Conservation (phyloP, 2,888 invertebrate genomes). For the Lycia hirtaria region DNA sequence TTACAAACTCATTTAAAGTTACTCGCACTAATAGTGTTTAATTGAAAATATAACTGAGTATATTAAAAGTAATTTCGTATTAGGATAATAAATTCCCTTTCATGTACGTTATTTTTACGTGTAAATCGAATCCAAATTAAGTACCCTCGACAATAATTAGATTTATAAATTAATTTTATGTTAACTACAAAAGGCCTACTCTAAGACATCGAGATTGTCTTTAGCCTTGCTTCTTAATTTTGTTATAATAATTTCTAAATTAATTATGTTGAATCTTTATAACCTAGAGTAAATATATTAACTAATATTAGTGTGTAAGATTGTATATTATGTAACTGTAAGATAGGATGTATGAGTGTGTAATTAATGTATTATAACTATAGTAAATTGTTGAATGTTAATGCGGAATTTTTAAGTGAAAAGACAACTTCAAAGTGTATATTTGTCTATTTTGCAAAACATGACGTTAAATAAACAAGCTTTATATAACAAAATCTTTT, state of each 20-base stretch:
- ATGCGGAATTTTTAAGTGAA: conserved; percentile 79
- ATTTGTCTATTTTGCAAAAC: conserved; percentile 86
- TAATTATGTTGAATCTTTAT: conserved; percentile 44
- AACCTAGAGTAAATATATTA: conserved; percentile 23
- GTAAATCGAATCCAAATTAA: conserved; percentile 51
- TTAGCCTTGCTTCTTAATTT: conserved; percentile 1
- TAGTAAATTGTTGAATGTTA: conserved; percentile 78
- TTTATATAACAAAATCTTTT: conserved; percentile 66
- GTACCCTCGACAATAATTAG: conserved; percentile 80
- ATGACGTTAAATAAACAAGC: conserved; percentile 85
- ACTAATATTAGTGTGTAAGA: conserved; percentile 36
- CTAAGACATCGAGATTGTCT: conserved; percentile 23
- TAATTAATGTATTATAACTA: conserved; percentile 66
- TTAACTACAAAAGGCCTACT: conserved; percentile 38
- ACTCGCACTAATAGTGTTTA: no score
- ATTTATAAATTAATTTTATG: conserved; percentile 55
- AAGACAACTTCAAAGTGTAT: conserved; percentile 78
- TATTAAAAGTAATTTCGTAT: no score
- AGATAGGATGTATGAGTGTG: conserved; percentile 48
- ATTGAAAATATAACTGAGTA: no score
- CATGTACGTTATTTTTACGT: conserved; percentile 15
- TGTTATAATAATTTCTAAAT: not conserved
- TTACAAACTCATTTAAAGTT: no score
- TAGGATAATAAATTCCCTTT: not conserved
- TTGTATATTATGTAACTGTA: conserved; percentile 37